Base-by-base conservation (phyloP, 2,888 invertebrate genomes). In the Toxonevra muliebris region DNA sequence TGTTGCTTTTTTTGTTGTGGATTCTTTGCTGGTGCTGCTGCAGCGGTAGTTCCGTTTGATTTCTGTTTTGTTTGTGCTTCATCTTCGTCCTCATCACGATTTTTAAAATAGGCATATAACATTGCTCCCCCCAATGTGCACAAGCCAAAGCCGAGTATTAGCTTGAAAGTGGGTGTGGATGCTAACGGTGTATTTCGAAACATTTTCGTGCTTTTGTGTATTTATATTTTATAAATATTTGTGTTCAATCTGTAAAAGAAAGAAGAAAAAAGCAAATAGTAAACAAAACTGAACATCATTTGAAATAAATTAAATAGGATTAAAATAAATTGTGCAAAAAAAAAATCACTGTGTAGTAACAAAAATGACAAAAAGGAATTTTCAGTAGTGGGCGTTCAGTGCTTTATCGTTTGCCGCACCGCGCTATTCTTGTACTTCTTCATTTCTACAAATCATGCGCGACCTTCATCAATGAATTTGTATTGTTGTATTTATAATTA, bases 51-150 rank as follows among this genome's bases (percentile, higher is more conserved):
- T 2, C 30, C 50, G 19, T 50, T 66, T 62, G 67, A 59, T 50
- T 64, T 63, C 19, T 54, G 67, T 52, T 72, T 19, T 17, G n/a
- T 4, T 11, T 61, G 68, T n/a, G 64, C 69, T 1, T 75, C 71
- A 10, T 82, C 82, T 15, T 83, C 82, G 0, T 86, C 85, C 58
- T 89, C 88, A 41, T 90, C 87, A 70, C 91, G 90, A 77, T 88
- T 89, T 82, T 89, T 90, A 68, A 90, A 88, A 53, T 92, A 85
- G 70, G 90, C 88, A 83, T 92, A 92, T 1, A 91, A 84, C 71
- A 93, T 87, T 75, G 91, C 89, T 15, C 91, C 89, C 70, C 91
- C 89, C 17, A 91, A 87, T n/a, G 91, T 89, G 74, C 91, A 90
- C 68, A 92, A 79, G 0, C 92, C 90, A 63, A 92, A 81, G 13